These are phyloP conservation scores for Mormoops blainvillei DNA, from an alignment of 2,113 vertebrate genomes.

Conservation along the genomic window DNA sequence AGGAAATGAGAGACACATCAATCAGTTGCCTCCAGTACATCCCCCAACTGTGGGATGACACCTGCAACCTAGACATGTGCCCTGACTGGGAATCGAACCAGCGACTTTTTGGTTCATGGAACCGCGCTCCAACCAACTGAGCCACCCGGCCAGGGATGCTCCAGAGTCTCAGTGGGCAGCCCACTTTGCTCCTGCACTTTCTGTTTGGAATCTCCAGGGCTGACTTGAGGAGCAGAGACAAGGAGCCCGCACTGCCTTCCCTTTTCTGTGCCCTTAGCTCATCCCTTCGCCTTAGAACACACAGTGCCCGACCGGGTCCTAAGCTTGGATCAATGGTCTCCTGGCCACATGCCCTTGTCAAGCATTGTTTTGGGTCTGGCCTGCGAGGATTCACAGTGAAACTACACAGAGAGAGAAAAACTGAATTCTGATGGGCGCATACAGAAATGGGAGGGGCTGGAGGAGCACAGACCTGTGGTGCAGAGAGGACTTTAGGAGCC, in stretches of 20 bases:
- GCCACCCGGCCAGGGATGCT: too few species aligned
- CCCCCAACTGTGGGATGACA: too few species aligned
- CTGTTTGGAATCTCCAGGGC: not conserved
- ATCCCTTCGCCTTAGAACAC: not conserved
- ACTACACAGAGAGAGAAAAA: not conserved
- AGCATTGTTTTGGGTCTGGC: not conserved
- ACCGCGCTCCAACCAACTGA: too few species aligned
- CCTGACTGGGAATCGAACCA: too few species aligned
- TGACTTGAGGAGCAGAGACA: not conserved
- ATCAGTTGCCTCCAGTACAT: too few species aligned
- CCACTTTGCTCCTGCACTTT: not conserved
- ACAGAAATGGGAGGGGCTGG: not conserved
- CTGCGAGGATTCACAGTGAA: not conserved
- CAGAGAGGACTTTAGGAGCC: not conserved
- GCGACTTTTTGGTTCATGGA: too few species aligned
- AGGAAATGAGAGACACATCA: too few species aligned
- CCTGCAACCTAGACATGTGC: too few species aligned
- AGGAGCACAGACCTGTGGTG: not conserved
- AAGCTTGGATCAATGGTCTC: too few species aligned
- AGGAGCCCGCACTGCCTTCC: not conserved
- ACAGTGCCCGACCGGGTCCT: not conserved
- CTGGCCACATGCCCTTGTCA: not conserved
- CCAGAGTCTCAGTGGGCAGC: not conserved
- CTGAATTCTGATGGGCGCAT: not conserved
- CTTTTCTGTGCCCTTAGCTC: not conserved